Base-by-base conservation (phyloP, 2,888 invertebrate species). In the Tholera decimalis region DNA sequence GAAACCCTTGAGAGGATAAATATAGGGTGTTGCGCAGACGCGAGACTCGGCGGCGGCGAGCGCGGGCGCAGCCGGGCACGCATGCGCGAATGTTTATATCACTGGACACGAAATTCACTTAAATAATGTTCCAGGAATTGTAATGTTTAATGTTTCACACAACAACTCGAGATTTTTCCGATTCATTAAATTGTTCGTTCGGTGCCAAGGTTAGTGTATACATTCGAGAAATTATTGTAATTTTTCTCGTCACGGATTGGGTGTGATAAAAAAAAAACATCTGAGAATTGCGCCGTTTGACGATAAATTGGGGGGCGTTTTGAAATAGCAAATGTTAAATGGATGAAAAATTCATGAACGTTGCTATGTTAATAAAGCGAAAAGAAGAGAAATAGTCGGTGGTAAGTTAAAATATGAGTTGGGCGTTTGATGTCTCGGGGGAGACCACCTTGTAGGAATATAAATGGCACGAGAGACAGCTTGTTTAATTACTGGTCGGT, bases 1-100 rank as follows among this genome's bases (percentile, higher is more conserved):
- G 92, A 93, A 94, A 91, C 93, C 91, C 94, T 94, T 91, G 89
- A 89, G 90, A 86, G 86, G 91, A 87, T 94, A 94, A 90, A 93
- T 93, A 93, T 93, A 92, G 91, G 90, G 82, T 85, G 87, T 82
- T 86, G 90, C 86, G 89, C 90, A 92, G 92, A 93, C 93, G 90
- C 79, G 53, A 47, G 47, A 47, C 47, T 80, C 83, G 92, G 82
- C 83, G 93, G 88, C 91, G 89, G 89, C 87, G 85, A 18, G 77
- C 66, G 56, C 78, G 67, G 62, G 67, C 68, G 72, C 71, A 55
- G 77, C 73, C 72, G 65, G 55, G 80, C 86, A 83, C 86, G 88
- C 79, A 80, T 85, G 85, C 85, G 90, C 91, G 58, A 91, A 89
- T 92, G 91, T 93, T 92, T 93, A 91, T 87, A 87, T 85, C 85